These are phyloP conservation scores for Hyperoplus lanceolatus DNA, from an alignment of 2,797 vertebrate species.

Conservation along the genomic window DNA sequence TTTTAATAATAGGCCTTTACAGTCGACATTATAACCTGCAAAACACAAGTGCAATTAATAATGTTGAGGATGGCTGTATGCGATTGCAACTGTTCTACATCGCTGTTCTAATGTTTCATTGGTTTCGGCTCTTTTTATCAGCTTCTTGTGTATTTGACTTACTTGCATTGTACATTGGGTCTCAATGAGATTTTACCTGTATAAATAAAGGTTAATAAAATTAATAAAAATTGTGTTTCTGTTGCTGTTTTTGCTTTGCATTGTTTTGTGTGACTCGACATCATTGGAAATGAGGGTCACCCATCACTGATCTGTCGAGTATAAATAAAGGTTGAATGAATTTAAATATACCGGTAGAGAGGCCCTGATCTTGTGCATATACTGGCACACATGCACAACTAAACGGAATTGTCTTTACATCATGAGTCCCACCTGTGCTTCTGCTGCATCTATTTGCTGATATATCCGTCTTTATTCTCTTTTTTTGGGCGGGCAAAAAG, in stretches of 20 bases:
- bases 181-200: too few species aligned
- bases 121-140: too few species aligned
- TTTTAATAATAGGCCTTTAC: not conserved
- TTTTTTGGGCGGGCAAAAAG: constrained; percentile 1
- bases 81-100: not conserved
- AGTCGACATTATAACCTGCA: not conserved
- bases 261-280: too few species aligned
- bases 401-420: not conserved
- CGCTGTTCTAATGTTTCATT: too few species aligned
- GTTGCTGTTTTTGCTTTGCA: too few species aligned
- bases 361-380: not conserved
- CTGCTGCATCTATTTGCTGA: not conserved
- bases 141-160: too few species aligned
- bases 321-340: too few species aligned
- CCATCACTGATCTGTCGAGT: too few species aligned
- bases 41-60: not conserved
- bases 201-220: too few species aligned
- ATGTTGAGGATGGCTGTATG: not conserved
- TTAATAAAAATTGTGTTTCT: too few species aligned
- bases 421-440: not conserved
- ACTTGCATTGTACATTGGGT: too few species aligned
- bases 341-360: not conserved
- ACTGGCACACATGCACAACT: not conserved
- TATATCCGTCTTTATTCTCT: not conserved
- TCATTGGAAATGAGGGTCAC: too few species aligned